Conservation (phyloP, 2,888 invertebrate genomes). For the Drosophila rubida region DNA sequence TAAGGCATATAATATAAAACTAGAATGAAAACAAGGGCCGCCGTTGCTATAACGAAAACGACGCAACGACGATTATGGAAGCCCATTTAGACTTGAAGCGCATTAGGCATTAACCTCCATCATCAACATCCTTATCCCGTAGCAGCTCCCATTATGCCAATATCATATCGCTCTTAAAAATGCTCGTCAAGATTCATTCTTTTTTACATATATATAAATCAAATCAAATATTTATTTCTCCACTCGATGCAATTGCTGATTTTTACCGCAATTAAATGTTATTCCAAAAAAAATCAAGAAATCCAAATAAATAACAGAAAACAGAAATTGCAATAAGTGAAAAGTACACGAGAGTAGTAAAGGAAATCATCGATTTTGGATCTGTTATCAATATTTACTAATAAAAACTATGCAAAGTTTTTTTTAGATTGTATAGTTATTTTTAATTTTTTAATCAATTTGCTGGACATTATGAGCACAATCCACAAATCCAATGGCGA, state of each 20-base stretch:
- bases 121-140: slow-evolving; percentile 17
- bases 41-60: slow-evolving; percentile 31
- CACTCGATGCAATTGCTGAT: slow-evolving; percentile 4
- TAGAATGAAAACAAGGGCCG: slow-evolving; percentile 30
- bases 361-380: slow-evolving; percentile 20
- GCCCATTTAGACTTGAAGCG: slow-evolving; percentile 34
- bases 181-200: slow-evolving; percentile 23
- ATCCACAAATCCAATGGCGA: not conserved
- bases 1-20: slow-evolving; percentile 39
- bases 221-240: slow-evolving; percentile 8
- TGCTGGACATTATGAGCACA: slow-evolving; percentile 24
- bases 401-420: slow-evolving; percentile 17
- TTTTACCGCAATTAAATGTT: slow-evolving; percentile 17
- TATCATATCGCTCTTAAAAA: slow-evolving; percentile 51
- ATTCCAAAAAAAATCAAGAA: slow-evolving; percentile 8
- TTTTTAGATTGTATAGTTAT: slow-evolving; percentile 7
- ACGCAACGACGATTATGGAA: slow-evolving; percentile 6
- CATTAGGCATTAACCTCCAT: slow-evolving; percentile 27
- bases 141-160: slow-evolving; percentile 54
- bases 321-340: slow-evolving; percentile 22
- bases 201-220: slow-evolving; percentile 7
- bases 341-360: slow-evolving; percentile 25
- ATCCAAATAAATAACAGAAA: not conserved
- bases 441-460: slow-evolving; percentile 1
- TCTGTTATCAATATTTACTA: slow-evolving; percentile 22